Base-by-base conservation (phyloP, 2,888 invertebrate genomes). In the Polia nebulosa region DNA sequence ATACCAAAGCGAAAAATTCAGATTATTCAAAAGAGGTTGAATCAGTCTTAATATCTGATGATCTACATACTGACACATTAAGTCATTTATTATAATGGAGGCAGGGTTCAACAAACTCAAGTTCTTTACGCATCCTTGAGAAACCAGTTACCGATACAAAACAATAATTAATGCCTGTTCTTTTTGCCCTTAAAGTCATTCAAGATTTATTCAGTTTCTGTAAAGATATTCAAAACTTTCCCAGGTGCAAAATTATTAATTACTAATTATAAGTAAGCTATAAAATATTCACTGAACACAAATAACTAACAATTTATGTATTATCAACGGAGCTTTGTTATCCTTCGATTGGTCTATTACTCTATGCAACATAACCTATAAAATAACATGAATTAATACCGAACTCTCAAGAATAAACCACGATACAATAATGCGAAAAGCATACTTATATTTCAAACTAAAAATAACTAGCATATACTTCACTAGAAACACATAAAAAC, bases 401-500 rank as follows among this genome's bases (percentile, higher is more conserved):
- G n/a, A 62, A 55, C 13, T 45, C 22, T 22, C 8, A 25, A 55
- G 25, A 34, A 58, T 68, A 68, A 56, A 52, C 55, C 15, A 34
- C 17, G 20, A 22, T 22, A 60, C 32, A 36, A 70, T 59, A 55
- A 69, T 56, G 59, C 63, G 13, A 58, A 74, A 61, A 25, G n/a
- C 25, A 20, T 27, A 25, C 45, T 45, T 39, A 34, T 62, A 74
- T 45, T 59, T 59, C 34, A 70, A 41, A 45, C 29, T 57, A 71
- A 39, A 58, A 61, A 68, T 61, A 61, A 55, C 52, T n/a, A 61
- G 13, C 17, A 39, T 47, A 66, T 52, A 63, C 45, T 51, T 64
- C 45, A 64, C 61, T 39, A 61, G 15, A 70, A 69, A 55, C 64
- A 44, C 69, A 77, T 74, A 65, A 74, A 76, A 78, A 66, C 52